Percentiles rank a stretch among this genome's conserved stretches.
These are phyloP conservation scores for Atherix ibis DNA, from an alignment of 2,888 invertebrate species.

Conservation along the genomic window DNA sequence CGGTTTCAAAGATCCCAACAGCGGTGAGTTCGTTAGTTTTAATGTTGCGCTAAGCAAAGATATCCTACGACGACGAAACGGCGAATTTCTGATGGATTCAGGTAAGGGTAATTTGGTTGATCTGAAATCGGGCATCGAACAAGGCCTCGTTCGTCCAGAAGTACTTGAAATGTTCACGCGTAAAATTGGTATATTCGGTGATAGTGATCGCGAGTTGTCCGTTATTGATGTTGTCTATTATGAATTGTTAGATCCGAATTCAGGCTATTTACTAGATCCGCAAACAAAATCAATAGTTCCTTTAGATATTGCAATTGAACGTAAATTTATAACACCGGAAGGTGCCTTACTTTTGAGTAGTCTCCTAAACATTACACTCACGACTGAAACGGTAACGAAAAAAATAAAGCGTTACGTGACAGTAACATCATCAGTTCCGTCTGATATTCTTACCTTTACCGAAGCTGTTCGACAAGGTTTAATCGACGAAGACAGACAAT, in stretches of 20 bases:
- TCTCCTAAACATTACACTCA: conserved; percentile 72
- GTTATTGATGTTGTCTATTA: conserved; percentile 80
- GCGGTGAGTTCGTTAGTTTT: conserved; percentile 68
- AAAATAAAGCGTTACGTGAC: conserved; percentile 70
- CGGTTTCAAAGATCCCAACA: conserved; percentile 70
- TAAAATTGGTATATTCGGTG: conserved; percentile 62
- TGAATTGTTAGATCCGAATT: conserved; percentile 73
- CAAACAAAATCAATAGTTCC: conserved; percentile 55
- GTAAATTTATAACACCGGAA: conserved; percentile 69
- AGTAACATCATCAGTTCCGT: conserved; percentile 45
- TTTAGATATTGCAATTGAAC: conserved; percentile 71
- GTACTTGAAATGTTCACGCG: conserved; percentile 72
- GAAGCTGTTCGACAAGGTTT: conserved; percentile 64
- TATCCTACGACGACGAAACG: conserved; percentile 55
- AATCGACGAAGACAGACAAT: conserved; percentile 61
- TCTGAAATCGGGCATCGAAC: conserved; percentile 63
- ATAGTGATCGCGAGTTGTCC: conserved; percentile 54
- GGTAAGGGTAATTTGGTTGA: conserved; percentile 60
- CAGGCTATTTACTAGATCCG: conserved; percentile 69
- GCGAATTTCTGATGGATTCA: conserved; percentile 55
- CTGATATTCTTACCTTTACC: conserved; percentile 51
- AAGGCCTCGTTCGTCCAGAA: conserved; percentile 66
- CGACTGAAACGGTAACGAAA: conserved; percentile 73
- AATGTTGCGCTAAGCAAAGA: conserved; percentile 66
- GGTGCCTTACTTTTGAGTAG: conserved; percentile 76